These are phyloP conservation scores for Scomber scombrus DNA, from an alignment of 2,113 vertebrate species.

Conservation along the genomic window DNA sequence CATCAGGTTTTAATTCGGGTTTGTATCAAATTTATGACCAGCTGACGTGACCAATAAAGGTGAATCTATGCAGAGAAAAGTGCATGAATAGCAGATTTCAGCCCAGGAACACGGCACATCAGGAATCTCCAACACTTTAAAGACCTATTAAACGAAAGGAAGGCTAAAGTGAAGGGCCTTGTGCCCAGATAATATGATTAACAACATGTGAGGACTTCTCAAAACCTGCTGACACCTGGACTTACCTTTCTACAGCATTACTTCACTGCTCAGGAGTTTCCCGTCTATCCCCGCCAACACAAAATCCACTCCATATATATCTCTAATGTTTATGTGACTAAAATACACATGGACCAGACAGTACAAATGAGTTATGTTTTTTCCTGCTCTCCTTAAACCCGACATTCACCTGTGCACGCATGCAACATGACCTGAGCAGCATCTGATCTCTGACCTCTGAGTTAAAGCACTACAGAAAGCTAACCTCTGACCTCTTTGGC, in stretches of 20 bases:
- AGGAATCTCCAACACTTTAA: background rate
- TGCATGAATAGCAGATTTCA: background rate
- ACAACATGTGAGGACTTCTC: conserved; percentile 20
- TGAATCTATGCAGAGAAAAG: background rate
- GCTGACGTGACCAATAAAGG: background rate
- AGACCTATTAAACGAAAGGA: background rate
- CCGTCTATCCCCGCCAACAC: conserved; percentile 22
- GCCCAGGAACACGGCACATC: background rate
- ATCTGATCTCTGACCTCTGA: conserved; percentile 26
- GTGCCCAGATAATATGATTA: conserved; percentile 12
- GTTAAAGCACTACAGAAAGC: conserved; percentile 49
- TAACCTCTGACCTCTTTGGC: conserved; percentile 46
- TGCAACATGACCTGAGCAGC: conserved; percentile 31
- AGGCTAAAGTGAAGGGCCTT: background rate
- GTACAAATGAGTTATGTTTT: background rate
- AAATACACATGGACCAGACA: background rate
- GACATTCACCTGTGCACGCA: conserved; percentile 42
- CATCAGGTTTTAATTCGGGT: background rate
- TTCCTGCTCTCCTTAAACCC: background rate
- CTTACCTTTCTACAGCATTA: conserved; percentile 30
- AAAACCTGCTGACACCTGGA: conserved; percentile 31
- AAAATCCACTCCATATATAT: conserved; percentile 11
- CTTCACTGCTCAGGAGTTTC: conserved; percentile 47
- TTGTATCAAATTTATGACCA: background rate
- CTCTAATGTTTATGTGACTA: background rate